A percentile compares a stretch with the other conserved stretches of the same genome.
phyloP scores from a whole-genome alignment of 2,888 invertebrate genomes.

The Palloptera scutellata region DNA sequence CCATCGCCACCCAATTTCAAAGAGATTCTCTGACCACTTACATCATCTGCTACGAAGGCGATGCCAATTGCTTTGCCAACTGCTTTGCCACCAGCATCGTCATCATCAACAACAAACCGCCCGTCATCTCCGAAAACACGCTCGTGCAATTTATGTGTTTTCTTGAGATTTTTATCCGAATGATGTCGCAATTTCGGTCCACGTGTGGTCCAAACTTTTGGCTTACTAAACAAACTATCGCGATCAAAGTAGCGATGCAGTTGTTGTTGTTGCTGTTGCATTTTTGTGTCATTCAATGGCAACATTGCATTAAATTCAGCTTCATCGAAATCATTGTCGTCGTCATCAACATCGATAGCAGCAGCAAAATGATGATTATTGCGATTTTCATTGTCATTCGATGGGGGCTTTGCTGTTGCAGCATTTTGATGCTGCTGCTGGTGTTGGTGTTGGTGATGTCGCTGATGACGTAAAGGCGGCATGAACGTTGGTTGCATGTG shows the following conservation, averaged over 20 bases:
- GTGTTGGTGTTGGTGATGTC: constrained; percentile 18
- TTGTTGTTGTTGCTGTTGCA: constrained; percentile 7
- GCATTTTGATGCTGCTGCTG: neutral
- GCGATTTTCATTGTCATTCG: neutral
- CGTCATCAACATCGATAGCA: no score
- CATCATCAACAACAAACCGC: neutral
- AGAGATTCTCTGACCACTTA: constrained; percentile 17
- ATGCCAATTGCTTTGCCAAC: no score
- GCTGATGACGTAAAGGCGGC: constrained; percentile 22
- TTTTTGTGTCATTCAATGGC: neutral
- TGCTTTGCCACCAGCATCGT: neutral
- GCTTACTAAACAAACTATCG: constrained; percentile 48
- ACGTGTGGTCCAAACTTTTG: constrained; percentile 40
- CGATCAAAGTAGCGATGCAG: constrained; percentile 55
- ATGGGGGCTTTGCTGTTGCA: neutral
- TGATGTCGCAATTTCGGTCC: constrained; percentile 37
- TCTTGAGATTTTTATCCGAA: neutral
- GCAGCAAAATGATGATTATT: no score
- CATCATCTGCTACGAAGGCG: no score
- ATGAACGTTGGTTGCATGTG: constrained; percentile 4
- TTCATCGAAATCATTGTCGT: no score
- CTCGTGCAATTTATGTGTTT: constrained; percentile 1
- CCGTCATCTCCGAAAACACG: constrained; percentile 5
- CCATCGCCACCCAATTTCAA: constrained; percentile 12
- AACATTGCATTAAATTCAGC: no score